phyloP scores from a whole-genome alignment of 2,113 vertebrate genomes.

The Podilymbus podiceps region DNA sequence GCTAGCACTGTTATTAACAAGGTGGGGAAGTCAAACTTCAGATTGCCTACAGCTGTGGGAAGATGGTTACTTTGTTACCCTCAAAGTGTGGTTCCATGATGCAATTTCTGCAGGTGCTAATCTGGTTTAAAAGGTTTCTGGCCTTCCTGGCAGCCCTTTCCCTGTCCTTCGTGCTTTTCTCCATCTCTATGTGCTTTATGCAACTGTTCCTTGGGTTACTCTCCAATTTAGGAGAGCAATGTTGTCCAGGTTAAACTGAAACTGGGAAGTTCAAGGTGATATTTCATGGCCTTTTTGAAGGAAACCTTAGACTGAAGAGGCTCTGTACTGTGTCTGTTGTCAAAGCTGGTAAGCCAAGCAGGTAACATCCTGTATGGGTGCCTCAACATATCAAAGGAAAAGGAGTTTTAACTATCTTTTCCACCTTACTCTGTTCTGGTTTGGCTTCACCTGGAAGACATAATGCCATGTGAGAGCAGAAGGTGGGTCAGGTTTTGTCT shows the following conservation, averaged over 20 bases:
- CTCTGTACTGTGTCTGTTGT: neutral
- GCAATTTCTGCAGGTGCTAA: neutral
- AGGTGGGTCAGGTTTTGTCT: neutral
- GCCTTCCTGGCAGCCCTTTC: fast-evolving
- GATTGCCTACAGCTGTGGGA: neutral
- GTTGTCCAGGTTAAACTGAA: neutral
- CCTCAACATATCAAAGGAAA: neutral
- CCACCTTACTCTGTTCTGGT: neutral
- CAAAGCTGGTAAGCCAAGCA: neutral
- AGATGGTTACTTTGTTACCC: neutral
- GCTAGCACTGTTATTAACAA: neutral
- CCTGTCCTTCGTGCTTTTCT: neutral
- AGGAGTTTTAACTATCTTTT: neutral
- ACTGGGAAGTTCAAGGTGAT: neutral
- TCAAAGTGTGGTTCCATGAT: fast-evolving
- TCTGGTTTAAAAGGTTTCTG: neutral
- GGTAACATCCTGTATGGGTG: neutral
- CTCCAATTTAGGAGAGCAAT: neutral
- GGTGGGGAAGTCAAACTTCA: neutral
- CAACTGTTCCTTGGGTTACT: fast-evolving
- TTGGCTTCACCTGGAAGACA: neutral
- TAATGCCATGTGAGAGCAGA: neutral
- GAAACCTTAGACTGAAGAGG: neutral
- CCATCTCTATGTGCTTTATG: neutral
- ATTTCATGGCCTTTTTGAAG: neutral